These are phyloP conservation scores for Brachionus sp. DNA, from an alignment of 1,140 invertebrate genomes.

Conservation along the genomic window DNA sequence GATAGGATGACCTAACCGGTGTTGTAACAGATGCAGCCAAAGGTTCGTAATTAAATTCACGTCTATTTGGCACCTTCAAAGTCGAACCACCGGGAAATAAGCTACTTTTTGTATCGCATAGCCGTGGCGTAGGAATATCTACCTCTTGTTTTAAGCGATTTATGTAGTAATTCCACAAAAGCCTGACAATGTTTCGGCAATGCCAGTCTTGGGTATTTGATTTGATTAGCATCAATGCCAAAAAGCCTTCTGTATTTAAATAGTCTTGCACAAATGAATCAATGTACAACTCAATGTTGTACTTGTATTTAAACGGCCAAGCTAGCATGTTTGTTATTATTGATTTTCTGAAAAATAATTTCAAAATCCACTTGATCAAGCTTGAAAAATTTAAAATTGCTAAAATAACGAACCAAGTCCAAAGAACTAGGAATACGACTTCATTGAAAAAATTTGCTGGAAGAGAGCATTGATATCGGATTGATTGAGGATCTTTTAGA, in stretches of 20 bases:
- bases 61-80: background rate
- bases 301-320: conserved; percentile 29
- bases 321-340: conserved; percentile 35
- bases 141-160: background rate
- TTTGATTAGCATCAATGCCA: conserved; percentile 29
- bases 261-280: conserved; percentile 37
- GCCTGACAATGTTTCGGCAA: conserved; percentile 5
- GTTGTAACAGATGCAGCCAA: background rate
- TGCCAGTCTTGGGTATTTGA: conserved; percentile 45
- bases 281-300: background rate
- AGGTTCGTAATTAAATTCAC: conserved; percentile 9
- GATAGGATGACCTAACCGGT: background rate
- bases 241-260: conserved; percentile 30
- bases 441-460: conserved; percentile 49
- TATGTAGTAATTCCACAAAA: background rate
- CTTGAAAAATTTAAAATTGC: background rate
- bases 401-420: conserved; percentile 31
- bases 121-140: background rate
- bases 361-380: conserved; percentile 18
- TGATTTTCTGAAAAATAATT: background rate
- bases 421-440: conserved; percentile 31
- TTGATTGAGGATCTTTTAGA: conserved; percentile 52
- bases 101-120: background rate
- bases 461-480: conserved; percentile 21
- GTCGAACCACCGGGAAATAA: background rate